Conservation (phyloP, 2,113 vertebrate species). For the Bos javanicus region DNA sequence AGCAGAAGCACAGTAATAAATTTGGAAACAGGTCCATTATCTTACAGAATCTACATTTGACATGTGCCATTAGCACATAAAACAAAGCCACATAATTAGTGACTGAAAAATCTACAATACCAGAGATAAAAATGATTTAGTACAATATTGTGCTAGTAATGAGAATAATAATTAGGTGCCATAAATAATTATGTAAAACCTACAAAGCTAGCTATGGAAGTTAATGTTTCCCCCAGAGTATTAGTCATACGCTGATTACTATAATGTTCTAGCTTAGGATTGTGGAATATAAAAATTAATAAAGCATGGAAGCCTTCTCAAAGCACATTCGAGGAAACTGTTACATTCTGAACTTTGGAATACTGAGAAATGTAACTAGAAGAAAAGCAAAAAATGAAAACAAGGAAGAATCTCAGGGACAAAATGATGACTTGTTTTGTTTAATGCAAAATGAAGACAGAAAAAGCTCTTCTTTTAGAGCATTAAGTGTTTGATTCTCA, state of each 20-base stretch:
- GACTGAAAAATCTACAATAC: neutral
- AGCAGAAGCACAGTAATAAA: constrained; percentile 19
- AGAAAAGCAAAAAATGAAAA: neutral
- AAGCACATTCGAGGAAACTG: neutral
- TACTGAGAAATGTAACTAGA: neutral
- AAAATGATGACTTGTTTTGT: neutral
- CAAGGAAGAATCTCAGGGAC: neutral
- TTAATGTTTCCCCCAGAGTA: neutral
- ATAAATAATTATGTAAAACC: neutral
- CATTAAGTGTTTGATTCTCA: neutral
- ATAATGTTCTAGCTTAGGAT: neutral
- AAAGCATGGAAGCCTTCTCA: neutral
- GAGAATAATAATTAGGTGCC: constrained; percentile 24
- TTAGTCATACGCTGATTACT: constrained; percentile 18
- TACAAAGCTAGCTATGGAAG: neutral
- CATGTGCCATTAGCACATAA: neutral
- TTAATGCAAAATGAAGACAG: neutral
- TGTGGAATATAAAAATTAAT: neutral
- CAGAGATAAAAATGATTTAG: neutral
- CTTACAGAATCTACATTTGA: constrained; percentile 19
- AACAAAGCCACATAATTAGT: neutral
- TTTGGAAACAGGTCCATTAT: constrained; percentile 40
- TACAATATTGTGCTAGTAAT: neutral
- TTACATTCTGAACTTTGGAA: neutral
- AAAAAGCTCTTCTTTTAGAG: neutral